Evolutionary conservation across 2,797 vertebrate genomes (phyloP), one percentile per base, ranked within the genome.

Genomic region (Eulemur mongoz): DNA sequence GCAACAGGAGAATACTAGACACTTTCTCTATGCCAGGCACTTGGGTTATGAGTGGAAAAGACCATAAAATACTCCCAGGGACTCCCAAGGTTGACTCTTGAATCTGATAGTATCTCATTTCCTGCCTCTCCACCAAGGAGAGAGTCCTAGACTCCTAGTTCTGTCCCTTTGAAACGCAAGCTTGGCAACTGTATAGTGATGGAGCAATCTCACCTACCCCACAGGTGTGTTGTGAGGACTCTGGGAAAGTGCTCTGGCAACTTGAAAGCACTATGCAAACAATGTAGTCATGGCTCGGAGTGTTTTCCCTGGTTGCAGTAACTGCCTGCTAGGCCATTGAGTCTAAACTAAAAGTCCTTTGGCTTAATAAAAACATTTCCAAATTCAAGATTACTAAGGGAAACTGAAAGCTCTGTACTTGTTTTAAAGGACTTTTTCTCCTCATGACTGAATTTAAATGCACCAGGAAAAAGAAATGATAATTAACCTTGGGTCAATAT

Each of bases 401-500:
- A 89, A 97, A 93, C 73, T 63, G 59, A 75, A 73, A 89, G 20
- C 91, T 93, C 32, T 82, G 20, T 84, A 27, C 40, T 94, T 91
- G 25, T 92, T 86, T 89, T 92, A 96, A 95, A 83, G 30, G 48
- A 80, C 17, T 45, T 70, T 91, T 87, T 61, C 15, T 48, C 83
- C 20, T 63, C 40, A 73, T 52, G 79, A 54, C 43, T 97, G 82
- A 92, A 57, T 94, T 97, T 95, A 97, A 98, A 83, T 94, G 17
- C 50, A 59, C 92, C 84, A 82, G 87, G 63, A 32, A 91, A 91
- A 59, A 54, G 43, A 97, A 97, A 88, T 97, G 67, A 3, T 38
- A 91, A 76, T 97, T 96, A 98, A 80, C 94, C 94, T 95, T 72
- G 81, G 72, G 91, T 97, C 97, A 98, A 96, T 96, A 57, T 82